Evolutionary conservation across 1,140 invertebrate genomes (phyloP).

Genomic region (Bombus soroeensis): DNA sequence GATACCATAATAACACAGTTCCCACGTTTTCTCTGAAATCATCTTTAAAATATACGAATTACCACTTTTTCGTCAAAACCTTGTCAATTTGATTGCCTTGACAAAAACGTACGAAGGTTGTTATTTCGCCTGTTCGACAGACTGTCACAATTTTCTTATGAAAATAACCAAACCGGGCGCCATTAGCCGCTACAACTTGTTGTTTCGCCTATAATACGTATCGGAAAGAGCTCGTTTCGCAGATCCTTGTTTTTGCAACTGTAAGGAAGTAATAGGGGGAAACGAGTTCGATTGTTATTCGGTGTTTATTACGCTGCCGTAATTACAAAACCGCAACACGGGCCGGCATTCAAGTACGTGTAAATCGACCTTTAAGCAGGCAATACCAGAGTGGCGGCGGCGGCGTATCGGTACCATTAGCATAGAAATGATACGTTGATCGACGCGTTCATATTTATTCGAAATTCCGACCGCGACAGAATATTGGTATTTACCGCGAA

Average conservation of each 20-base stretch:
- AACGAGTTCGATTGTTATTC: constrained; percentile 23
- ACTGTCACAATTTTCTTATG: neutral
- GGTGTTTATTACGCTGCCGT: constrained; percentile 30
- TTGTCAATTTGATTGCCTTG: neutral
- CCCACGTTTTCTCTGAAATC: neutral
- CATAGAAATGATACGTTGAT: constrained; percentile 55
- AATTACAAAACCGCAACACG: constrained; percentile 14
- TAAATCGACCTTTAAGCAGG: constrained; percentile 43
- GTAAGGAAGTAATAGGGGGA: neutral
- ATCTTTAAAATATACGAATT: neutral
- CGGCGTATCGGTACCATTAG: constrained; percentile 10
- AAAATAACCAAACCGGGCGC: neutral
- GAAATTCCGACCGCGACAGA: constrained; percentile 42
- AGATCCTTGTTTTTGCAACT: too few species aligned
- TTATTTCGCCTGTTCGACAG: neutral
- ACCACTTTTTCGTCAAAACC: neutral
- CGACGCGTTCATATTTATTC: constrained; percentile 43
- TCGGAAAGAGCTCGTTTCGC: too few species aligned
- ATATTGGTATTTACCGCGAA: constrained; percentile 48
- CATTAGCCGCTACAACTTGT: neutral
- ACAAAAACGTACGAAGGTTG: too few species aligned
- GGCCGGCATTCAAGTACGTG: constrained; percentile 29
- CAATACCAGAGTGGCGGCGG: constrained; percentile 2
- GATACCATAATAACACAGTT: neutral
- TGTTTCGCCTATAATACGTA: too few species aligned